These are phyloP conservation scores for Cladopsammia gracilis DNA, from an alignment of 64 coral and sea anemone species.

Conservation along the genomic window DNA sequence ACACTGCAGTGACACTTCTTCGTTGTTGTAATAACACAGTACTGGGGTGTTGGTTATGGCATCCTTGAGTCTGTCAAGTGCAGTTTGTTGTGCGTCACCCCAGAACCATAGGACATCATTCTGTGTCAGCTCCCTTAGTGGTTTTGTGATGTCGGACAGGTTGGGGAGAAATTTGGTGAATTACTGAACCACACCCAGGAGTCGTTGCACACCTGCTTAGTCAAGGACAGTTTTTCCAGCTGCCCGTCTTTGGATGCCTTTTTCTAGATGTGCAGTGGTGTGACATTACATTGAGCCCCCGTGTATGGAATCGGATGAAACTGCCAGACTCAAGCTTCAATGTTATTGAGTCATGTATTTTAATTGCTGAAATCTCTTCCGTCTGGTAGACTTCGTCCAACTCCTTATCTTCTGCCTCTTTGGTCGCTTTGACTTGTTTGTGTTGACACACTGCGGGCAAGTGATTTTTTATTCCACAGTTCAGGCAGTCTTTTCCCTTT, in stretches of 20 bases:
- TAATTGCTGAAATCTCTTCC: constrained; percentile 29
- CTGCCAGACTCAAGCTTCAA: constrained; percentile 61
- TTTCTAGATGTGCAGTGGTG: constrained; percentile 70
- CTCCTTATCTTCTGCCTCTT: constrained; percentile 24
- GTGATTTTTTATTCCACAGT: constrained; percentile 51
- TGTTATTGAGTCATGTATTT: constrained; percentile 68
- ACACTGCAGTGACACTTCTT: constrained; percentile 19
- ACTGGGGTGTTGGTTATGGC: constrained; percentile 42
- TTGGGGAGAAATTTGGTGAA: constrained; percentile 44
- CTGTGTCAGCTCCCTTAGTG: constrained; percentile 24
- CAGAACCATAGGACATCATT: constrained; percentile 10
- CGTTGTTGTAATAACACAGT: constrained; percentile 30
- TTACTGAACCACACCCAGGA: constrained; percentile 48
- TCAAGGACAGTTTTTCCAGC: constrained; percentile 54
- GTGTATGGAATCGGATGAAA: constrained; percentile 71
- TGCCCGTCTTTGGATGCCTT: constrained; percentile 48
- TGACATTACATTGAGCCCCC: constrained; percentile 74
- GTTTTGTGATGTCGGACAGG: constrained; percentile 52
- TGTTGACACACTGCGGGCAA: constrained; percentile 43
- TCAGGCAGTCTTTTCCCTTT: constrained; percentile 47
- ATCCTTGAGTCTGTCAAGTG: constrained; percentile 20
- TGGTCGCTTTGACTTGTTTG: constrained; percentile 31
- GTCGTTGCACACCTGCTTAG: constrained; percentile 35
- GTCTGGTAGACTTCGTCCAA: constrained; percentile 32
- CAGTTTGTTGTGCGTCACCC: constrained; percentile 24